phyloP scores from a whole-genome alignment of 2,888 invertebrate species.

The Tupiocoris notatus region DNA sequence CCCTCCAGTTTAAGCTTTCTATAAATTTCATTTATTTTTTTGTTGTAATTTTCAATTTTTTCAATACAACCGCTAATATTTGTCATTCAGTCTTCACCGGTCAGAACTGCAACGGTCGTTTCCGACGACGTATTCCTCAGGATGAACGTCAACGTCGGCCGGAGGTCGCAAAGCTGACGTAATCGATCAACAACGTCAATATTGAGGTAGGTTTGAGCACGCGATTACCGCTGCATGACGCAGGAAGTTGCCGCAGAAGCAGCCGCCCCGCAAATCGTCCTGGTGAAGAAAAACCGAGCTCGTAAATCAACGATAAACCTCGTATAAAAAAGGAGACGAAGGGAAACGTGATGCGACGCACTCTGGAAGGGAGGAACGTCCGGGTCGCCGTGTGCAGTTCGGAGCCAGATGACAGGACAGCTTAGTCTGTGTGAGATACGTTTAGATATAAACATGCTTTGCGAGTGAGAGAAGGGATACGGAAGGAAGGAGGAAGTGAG shows the following conservation, averaged over 20 bases:
- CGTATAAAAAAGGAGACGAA: background rate
- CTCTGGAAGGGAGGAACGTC: background rate
- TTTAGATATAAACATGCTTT: background rate
- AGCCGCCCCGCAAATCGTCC: background rate
- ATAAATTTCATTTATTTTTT: no score
- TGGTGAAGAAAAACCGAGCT: background rate
- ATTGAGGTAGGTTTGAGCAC: background rate
- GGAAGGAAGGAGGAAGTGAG: background rate
- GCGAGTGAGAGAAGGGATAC: no score
- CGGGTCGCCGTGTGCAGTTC: background rate
- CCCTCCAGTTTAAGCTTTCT: no score
- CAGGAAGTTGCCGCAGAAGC: background rate
- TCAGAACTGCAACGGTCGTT: no score
- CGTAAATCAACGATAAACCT: background rate
- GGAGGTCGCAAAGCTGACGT: no score
- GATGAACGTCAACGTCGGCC: no score
- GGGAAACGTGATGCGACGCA: background rate
- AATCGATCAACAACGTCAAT: background rate
- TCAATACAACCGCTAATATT: no score
- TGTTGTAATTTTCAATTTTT: no score
- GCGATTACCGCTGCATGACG: background rate
- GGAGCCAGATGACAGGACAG: background rate
- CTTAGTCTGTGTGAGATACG: background rate
- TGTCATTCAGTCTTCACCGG: no score
- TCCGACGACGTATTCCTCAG: no score